Conservation (phyloP, 2,113 vertebrate species). For the Ranitomeya variabilis region DNA sequence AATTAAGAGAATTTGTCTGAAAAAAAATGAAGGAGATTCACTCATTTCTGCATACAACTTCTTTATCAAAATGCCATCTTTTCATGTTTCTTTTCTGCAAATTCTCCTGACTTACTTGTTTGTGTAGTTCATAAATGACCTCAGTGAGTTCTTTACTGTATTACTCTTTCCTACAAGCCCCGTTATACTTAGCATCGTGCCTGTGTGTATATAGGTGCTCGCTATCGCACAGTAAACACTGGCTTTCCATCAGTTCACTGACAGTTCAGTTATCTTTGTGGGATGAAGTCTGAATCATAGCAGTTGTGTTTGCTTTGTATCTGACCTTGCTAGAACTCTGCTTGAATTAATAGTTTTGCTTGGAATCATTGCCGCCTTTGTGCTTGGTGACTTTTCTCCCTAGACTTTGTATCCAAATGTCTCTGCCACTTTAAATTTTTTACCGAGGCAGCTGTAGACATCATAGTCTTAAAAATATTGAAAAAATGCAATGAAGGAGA, state of each 20-base stretch:
- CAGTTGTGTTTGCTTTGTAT: not conserved
- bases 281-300: not conserved
- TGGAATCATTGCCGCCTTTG: not conserved
- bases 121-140: not conserved
- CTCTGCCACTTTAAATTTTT: not conserved
- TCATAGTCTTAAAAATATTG: not conserved
- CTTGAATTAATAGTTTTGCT: not conserved
- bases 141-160: not conserved
- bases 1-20: too few relatives aligned
- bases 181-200: not conserved
- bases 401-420: not conserved
- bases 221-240: not conserved
- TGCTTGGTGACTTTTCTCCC: not conserved
- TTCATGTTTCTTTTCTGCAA: not conserved
- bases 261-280: not conserved
- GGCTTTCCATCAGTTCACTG: not conserved
- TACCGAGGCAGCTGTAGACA: not conserved
- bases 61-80: not conserved
- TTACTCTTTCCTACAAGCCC: not conserved
- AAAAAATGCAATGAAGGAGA: not conserved
- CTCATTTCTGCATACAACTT: not conserved
- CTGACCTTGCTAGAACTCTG: not conserved
- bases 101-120: not conserved
- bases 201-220: not conserved
- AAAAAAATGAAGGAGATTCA: too few relatives aligned